Evolutionary conservation across 2,113 vertebrate genomes (phyloP).

Genomic region (Laticauda laticaudata): DNA sequence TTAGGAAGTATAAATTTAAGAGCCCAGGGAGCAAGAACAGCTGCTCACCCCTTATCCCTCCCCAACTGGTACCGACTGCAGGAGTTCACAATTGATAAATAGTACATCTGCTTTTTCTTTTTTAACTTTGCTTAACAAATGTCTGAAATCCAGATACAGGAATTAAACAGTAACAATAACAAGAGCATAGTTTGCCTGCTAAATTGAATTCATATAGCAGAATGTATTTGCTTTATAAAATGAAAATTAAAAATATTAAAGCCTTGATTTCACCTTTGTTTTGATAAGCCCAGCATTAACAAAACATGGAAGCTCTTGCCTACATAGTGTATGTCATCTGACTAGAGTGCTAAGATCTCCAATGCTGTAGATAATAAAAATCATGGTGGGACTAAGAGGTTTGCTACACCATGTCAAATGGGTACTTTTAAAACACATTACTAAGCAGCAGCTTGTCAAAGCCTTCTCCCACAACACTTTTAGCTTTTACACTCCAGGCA

Average conservation of each 20-base stretch:
- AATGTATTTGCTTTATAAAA: neutral
- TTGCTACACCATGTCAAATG: conserved; percentile 7
- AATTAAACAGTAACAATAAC: neutral
- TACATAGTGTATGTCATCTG: neutral
- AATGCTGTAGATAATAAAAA: neutral
- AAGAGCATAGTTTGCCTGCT: neutral
- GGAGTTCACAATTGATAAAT: neutral
- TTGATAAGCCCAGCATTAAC: neutral
- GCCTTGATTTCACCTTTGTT: neutral
- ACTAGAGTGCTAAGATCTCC: neutral
- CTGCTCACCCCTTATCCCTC: neutral
- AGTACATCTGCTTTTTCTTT: neutral
- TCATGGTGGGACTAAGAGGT: neutral
- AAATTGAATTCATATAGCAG: conserved; percentile 4
- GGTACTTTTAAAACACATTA: conserved; percentile 15
- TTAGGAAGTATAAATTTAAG: neutral
- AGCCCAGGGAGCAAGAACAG: neutral
- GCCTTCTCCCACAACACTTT: accelerated
- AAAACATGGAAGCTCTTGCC: neutral
- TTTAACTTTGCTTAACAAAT: neutral
- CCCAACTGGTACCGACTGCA: neutral
- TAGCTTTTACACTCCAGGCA: conserved; percentile 17
- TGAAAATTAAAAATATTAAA: conserved; percentile 2
- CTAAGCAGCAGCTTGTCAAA: neutral
- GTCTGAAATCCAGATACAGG: neutral